These are phyloP conservation scores for Bovichtus diacanthus DNA, from an alignment of 2,797 vertebrate species.

Conservation along the genomic window DNA sequence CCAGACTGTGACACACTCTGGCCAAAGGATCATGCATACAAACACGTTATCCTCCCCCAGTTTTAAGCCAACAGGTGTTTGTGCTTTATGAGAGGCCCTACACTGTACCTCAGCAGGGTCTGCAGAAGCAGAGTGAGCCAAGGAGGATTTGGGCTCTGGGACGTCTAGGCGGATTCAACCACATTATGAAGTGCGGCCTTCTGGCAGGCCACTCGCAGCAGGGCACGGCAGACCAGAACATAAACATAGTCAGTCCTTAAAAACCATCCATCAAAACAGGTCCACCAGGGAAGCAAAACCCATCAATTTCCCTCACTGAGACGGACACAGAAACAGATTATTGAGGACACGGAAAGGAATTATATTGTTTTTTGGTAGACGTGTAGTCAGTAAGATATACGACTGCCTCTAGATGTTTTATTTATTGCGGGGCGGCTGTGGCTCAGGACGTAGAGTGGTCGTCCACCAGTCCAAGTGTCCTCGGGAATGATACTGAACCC, in stretches of 20 bases:
- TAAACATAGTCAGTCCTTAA: constrained; percentile 53
- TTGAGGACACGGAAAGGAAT: constrained; percentile 20
- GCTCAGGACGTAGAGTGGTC: too few relatives aligned
- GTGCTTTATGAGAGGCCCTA: constrained; percentile 57
- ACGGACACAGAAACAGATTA: constrained; percentile 33
- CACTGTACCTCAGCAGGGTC: constrained; percentile 49
- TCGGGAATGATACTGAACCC: too few relatives aligned
- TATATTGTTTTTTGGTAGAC: constrained; percentile 1
- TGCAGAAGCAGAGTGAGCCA: constrained; percentile 45
- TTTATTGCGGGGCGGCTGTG: too few relatives aligned
- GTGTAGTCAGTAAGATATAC: neutral
- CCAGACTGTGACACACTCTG: constrained; percentile 44
- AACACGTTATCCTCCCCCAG: constrained; percentile 2
- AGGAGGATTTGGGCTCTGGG: constrained; percentile 53
- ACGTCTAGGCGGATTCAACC: constrained; percentile 53
- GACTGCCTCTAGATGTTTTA: constrained; percentile 10
- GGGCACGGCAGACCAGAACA: constrained; percentile 61
- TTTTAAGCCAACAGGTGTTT: constrained; percentile 70
- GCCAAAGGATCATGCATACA: constrained; percentile 11
- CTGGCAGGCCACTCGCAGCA: constrained; percentile 64
- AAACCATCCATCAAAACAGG: constrained; percentile 59
- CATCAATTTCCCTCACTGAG: constrained; percentile 56
- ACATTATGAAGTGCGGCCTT: constrained; percentile 44
- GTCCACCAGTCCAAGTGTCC: too few relatives aligned
- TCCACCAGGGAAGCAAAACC: constrained; percentile 37